Evolutionary conservation across 2,797 vertebrate genomes (phyloP).

Genomic region (Thalassophryne amazonica): DNA sequence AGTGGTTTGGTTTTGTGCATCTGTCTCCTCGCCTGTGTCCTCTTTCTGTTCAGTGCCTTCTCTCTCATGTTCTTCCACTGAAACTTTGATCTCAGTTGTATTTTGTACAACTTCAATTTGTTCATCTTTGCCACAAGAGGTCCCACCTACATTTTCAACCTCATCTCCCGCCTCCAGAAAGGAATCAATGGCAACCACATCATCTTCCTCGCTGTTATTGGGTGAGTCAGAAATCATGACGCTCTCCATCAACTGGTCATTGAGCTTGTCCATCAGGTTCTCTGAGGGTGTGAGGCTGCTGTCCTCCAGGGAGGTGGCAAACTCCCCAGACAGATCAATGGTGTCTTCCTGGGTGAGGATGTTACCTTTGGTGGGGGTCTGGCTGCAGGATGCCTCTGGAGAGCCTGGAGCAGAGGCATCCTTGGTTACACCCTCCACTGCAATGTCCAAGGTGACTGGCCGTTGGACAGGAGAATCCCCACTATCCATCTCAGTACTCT

Average conservation of each 20-base stretch:
- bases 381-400: constrained; percentile 1
- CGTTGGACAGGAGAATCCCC: constrained; percentile 68
- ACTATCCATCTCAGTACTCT: constrained; percentile 68
- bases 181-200: constrained; percentile 84
- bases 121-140: not conserved
- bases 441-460: constrained; percentile 73
- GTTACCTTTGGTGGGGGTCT: constrained; percentile 50
- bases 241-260: constrained; percentile 98
- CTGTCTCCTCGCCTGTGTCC: constrained; percentile 18
- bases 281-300: constrained; percentile 77
- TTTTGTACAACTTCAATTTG: constrained; percentile 39
- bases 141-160: constrained; percentile 19
- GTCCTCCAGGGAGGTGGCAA: constrained; percentile 83
- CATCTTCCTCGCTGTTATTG: constrained; percentile 93
- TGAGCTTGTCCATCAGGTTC: constrained; percentile 86
- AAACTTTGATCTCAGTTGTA: constrained; percentile 61
- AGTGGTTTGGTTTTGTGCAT: not conserved
- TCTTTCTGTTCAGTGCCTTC: constrained; percentile 40
- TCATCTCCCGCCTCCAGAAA: constrained; percentile 68
- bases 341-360: constrained; percentile 85
- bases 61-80: constrained; percentile 56
- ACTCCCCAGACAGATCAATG: constrained; percentile 87
- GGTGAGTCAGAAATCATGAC: constrained; percentile 97
- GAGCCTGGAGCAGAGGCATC: constrained; percentile 16
- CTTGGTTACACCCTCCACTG: constrained; percentile 44